phyloP scores from a whole-genome alignment of 2,113 vertebrate genomes.

The Neotoma lepida region DNA sequence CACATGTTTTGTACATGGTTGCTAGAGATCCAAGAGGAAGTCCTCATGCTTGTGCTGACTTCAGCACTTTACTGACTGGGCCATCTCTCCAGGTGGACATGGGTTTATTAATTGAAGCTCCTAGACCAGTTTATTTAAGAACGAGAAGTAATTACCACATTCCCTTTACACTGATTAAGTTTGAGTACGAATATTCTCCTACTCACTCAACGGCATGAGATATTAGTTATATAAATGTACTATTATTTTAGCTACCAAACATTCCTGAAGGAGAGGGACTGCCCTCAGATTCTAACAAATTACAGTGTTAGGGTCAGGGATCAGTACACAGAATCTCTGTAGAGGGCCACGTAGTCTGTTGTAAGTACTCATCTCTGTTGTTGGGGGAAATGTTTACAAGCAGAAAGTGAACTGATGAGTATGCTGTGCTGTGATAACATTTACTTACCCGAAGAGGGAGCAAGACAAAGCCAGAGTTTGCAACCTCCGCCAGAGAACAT shows the following conservation, averaged over 20 bases:
- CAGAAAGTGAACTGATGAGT: accelerated
- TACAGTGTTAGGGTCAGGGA: neutral
- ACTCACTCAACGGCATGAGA: neutral
- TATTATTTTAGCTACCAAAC: neutral
- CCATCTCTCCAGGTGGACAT: neutral
- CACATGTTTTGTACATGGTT: neutral
- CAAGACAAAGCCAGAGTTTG: neutral
- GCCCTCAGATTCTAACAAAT: neutral
- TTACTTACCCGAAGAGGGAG: neutral
- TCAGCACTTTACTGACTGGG: neutral
- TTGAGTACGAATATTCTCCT: neutral
- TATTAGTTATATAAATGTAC: neutral
- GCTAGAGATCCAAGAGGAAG: neutral
- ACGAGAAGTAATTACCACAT: neutral
- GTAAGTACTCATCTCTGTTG: neutral
- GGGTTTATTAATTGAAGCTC: neutral
- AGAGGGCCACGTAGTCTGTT: neutral
- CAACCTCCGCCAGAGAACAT: neutral
- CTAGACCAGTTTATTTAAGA: neutral
- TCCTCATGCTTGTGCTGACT: neutral
- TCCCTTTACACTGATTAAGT: neutral
- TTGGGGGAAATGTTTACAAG: neutral
- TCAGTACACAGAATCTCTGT: neutral
- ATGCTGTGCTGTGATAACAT: neutral
- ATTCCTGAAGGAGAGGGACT: neutral